Evolutionary conservation across 1,140 invertebrate genomes (phyloP).

Genomic region (Eufriesea mexicana): DNA sequence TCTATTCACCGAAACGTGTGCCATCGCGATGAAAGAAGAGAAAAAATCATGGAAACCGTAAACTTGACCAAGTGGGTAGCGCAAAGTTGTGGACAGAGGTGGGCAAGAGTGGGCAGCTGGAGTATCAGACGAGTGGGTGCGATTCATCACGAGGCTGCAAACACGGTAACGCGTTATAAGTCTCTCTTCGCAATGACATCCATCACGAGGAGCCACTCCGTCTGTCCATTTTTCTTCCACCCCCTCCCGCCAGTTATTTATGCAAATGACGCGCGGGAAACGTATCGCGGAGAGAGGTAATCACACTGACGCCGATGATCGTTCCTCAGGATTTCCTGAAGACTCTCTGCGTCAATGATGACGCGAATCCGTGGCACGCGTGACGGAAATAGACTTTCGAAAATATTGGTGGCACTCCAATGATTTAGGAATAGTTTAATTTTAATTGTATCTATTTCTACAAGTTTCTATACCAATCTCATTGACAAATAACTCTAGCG

Average conservation of each 20-base stretch:
- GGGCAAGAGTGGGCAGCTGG: slow-evolving; percentile 58
- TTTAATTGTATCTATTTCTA: too few species aligned
- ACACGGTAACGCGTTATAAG: slow-evolving; percentile 53
- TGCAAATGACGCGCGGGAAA: slow-evolving; percentile 8
- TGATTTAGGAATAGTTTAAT: too few species aligned
- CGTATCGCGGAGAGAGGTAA: slow-evolving; percentile 6
- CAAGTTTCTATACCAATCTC: too few species aligned
- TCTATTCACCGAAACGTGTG: background rate
- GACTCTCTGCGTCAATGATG: too few species aligned
- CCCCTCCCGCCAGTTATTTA: slow-evolving; percentile 9
- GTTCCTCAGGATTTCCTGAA: background rate
- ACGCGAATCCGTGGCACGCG: too few species aligned
- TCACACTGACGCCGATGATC: slow-evolving; percentile 18
- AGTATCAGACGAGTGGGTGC: slow-evolving; percentile 57
- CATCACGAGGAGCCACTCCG: slow-evolving; percentile 53
- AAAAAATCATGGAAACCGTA: slow-evolving; percentile 25
- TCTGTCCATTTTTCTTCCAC: slow-evolving; percentile 43
- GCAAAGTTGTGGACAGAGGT: slow-evolving; percentile 55
- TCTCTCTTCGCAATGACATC: slow-evolving; percentile 54
- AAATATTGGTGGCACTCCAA: too few species aligned
- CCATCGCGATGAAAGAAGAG: slow-evolving; percentile 18
- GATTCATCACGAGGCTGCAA: slow-evolving; percentile 60
- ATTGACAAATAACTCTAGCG: too few species aligned
- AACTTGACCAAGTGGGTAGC: slow-evolving; percentile 62
- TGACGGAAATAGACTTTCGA: too few species aligned